These are phyloP conservation scores for Chaenocephalus aceratus DNA, from an alignment of 2,113 vertebrate genomes.

Conservation along the genomic window DNA sequence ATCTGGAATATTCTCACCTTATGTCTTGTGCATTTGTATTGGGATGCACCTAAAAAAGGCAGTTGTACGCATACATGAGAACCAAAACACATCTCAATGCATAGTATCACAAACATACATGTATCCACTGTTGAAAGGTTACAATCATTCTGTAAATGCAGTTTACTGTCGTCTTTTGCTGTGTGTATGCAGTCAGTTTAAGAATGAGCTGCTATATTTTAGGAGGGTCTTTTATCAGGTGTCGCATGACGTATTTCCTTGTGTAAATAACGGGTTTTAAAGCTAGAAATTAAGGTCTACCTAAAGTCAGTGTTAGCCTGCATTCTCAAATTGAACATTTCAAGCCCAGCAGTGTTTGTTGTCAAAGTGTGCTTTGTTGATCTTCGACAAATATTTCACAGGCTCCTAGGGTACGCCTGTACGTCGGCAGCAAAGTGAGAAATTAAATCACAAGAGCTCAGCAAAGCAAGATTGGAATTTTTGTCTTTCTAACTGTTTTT, in stretches of 20 bases:
- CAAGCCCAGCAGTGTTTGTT: background rate
- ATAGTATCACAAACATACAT: background rate
- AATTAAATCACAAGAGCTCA: background rate
- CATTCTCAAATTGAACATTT: background rate
- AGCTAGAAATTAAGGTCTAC: background rate
- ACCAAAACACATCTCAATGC: background rate
- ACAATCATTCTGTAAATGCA: background rate
- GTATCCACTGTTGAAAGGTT: background rate
- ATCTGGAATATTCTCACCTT: constrained; percentile 23
- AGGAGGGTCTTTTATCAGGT: background rate
- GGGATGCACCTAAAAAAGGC: background rate
- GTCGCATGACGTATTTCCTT: background rate
- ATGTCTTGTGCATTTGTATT: background rate
- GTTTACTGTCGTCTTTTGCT: background rate
- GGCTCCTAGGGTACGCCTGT: background rate
- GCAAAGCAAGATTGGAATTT: background rate
- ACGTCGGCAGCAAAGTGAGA: background rate
- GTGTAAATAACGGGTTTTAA: background rate
- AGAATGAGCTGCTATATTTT: background rate
- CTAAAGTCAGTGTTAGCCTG: background rate
- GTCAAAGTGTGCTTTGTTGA: background rate
- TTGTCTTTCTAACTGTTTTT: background rate
- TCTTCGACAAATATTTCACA: background rate
- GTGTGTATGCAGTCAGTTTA: background rate
- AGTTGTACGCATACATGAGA: background rate